Evolutionary conservation across 2,797 vertebrate species (phyloP), one percentile per base, ranked within the genome.

Genomic region (Coccyzus lansbergi): DNA sequence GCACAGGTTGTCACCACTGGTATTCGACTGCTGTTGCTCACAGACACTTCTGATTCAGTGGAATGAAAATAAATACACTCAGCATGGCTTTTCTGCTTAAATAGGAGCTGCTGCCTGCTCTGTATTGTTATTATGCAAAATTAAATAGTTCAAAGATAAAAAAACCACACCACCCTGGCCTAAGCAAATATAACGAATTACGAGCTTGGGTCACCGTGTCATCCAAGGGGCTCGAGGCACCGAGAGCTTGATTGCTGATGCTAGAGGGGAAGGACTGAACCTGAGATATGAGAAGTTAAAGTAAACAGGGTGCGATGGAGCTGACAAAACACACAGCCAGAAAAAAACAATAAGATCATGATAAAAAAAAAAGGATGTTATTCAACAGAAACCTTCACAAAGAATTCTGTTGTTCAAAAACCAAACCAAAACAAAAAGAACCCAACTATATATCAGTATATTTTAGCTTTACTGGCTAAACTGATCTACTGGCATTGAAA

Each of bases 211-310:
- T 4, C 70, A 46, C 63, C 38, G 40, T 44, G 53, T 75, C 75
- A 75, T 88, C 94, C 3, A 76, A 52, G 10, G 72, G 58, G 59
- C 86, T 96, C 56, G 34, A 34, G 92, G 90, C 78, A 56, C 60
- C 6, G 21, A 1, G 6, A 6, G 48, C 78, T 80, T 87, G 81
- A 92, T 89, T 4, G 0, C 34, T 74, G 40, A 53, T 80, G 59
- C 38, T 62, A n/a, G 67, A 90, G 72, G 83, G 65, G 56, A 55
- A 60, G 86, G 89, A 86, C 92, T 86, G 79, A 96, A 95, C 62
- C 53, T 65, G 64, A 89, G 65, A 86, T 44, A 80, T 11, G 26
- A 10, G 29, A 88, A 93, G 68, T 82, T 88, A 85, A 91, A 94
- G 72, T 48, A 72, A 93, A 93, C 83, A 80, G 29, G 21, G 46